Base-by-base conservation (phyloP, 2,797 vertebrate genomes). In the Gobio occitaniae region DNA sequence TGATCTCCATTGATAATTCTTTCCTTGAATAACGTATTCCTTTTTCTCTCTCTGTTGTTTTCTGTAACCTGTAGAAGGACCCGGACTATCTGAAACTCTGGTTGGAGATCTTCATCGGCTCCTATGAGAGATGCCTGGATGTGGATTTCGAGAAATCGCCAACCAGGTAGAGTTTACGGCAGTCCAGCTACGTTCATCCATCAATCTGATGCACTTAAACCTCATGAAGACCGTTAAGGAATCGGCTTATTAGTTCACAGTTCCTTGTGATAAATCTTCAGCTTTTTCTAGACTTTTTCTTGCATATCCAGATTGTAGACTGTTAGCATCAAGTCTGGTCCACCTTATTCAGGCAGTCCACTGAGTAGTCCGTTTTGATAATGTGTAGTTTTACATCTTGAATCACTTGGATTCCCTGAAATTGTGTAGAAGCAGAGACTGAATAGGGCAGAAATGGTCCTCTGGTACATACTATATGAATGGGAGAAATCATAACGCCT, bases 101-200 rank as follows among this genome's bases (percentile, higher is more conserved):
- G 98, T 92, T 99, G 95, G 98, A 99, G 91, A 97, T 94, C 92
- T 99, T 99, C 94, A 96, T 99, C 93, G 94, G 96, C 90, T 97
- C 97, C 88, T 98, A 99, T 83, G 98, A 99, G 88, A 96, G 96
- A 80, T 98, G 97, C 90, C 94, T 99, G 88, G 97, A 99, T 89
- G 96, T 98, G 93, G 98, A 99, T 92, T 99, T 99, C 86, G 98
- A 99, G 93, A 99, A 98, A 90, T 94, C 96, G 17, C 97, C 97
- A 87, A 97, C 96, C 8, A 97, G 98, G 98, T 99, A 96, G 92
- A 29, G 54, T 25, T 32, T 32, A n/a, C 25, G 36, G 4, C 11
- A 17, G 21, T 52, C 48, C 6, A 66, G 63, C 29, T 68, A 38
- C 2, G 3, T 36, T 38, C 13, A 38, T 80, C 25, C 13, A 10